A percentile compares a stretch with the other conserved stretches of the same genome.
Conservation (phyloP, 53 echinoderm and acorn worm genomes). For the Echinometra lucunter region DNA sequence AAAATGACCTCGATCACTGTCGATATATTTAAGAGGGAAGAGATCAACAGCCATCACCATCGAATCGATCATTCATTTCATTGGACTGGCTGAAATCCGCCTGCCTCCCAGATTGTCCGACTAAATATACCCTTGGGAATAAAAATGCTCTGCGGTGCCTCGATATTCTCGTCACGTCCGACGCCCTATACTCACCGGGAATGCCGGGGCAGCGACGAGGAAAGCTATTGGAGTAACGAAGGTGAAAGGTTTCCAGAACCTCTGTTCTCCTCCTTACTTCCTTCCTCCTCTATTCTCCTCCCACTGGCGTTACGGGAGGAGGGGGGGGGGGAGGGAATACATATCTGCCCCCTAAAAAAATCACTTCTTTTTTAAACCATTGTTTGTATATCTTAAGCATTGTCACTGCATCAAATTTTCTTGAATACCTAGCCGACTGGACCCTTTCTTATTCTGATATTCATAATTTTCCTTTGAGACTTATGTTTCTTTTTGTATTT, state of each 20-base stretch:
- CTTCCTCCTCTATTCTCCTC: not conserved
- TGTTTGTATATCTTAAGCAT: no score
- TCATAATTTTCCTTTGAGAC: no score
- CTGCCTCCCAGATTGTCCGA: not conserved
- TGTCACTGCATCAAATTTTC: no score
- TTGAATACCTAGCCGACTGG: no score
- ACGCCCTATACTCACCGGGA: not conserved
- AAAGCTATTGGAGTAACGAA: not conserved
- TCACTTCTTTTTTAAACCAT: no score
- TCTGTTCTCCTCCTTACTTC: not conserved
- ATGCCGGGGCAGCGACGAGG: not conserved
- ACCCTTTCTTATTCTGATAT: no score
- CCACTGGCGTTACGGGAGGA: no score
- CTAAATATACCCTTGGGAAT: not conserved
- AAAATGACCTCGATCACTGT: not conserved
- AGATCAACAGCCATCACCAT: not conserved
- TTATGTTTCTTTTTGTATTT: no score
- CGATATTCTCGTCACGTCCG: constrained; percentile 25
- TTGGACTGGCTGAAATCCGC: not conserved
- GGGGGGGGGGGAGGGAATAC: no score
- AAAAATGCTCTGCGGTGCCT: not conserved
- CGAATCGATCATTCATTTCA: constrained; percentile 33
- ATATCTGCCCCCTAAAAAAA: no score
- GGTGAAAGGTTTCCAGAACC: not conserved
- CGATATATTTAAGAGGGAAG: not conserved